Evolutionary conservation across 2,113 vertebrate species (phyloP).

Genomic region (Megalops atlanticus): DNA sequence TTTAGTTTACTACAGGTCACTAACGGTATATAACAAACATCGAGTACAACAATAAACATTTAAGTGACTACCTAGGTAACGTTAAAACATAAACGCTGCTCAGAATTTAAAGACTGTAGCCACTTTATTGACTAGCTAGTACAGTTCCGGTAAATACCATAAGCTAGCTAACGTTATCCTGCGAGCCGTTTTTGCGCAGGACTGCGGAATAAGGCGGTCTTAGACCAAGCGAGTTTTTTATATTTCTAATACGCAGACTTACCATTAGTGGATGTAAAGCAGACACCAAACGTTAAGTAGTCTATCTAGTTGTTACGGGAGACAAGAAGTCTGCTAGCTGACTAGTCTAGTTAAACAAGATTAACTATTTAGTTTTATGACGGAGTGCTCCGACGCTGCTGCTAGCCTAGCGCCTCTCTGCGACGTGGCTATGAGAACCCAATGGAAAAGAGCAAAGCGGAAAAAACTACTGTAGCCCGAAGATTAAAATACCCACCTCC

Average conservation of each 20-base stretch:
- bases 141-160: too few relatives aligned
- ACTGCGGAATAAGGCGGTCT: not conserved
- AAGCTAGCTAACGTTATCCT: not conserved
- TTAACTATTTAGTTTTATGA: not conserved
- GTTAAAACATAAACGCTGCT: too few relatives aligned
- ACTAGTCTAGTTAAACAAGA: not conserved
- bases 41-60: too few relatives aligned
- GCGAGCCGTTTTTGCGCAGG: too few relatives aligned
- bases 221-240: not conserved
- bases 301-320: too few relatives aligned
- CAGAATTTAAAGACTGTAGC: too few relatives aligned
- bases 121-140: too few relatives aligned
- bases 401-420: not conserved
- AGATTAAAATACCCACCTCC: conserved; percentile 37
- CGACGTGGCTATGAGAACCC: conserved; percentile 51
- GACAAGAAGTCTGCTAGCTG: too few relatives aligned
- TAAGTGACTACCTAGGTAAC: too few relatives aligned
- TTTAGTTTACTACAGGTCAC: too few relatives aligned
- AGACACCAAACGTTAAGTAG: not conserved
- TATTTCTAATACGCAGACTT: not conserved
- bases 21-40: too few relatives aligned
- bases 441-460: conserved; percentile 39
- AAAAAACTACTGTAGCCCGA: conserved; percentile 24
- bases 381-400: not conserved
- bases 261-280: not conserved